Conservation (phyloP, 2,888 invertebrate species). For the Hyles lineata region DNA sequence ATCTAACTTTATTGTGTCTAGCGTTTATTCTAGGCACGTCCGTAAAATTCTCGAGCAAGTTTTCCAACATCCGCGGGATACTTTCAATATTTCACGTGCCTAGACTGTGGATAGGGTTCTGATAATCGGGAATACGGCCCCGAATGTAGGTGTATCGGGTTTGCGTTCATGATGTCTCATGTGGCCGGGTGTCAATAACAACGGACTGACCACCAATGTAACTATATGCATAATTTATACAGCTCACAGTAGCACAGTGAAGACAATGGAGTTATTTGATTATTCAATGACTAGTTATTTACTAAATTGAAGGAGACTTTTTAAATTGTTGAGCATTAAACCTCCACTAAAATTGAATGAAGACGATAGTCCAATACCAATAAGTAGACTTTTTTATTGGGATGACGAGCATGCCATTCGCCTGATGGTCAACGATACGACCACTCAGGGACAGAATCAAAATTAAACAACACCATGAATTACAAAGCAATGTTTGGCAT, state of each 20-base stretch:
- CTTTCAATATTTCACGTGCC: constrained; percentile 10
- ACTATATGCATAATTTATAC: constrained; percentile 4
- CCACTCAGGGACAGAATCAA: too few species aligned
- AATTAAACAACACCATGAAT: too few species aligned
- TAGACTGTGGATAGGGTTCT: neutral
- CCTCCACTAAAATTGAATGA: too few species aligned
- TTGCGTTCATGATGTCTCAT: constrained; percentile 14
- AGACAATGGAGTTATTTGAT: neutral
- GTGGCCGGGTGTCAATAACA: constrained; percentile 17
- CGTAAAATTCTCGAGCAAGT: neutral
- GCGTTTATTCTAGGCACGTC: neutral
- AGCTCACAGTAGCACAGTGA: too few species aligned
- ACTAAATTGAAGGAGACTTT: too few species aligned
- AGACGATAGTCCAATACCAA: too few species aligned
- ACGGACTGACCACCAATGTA: neutral
- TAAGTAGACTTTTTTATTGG: too few species aligned
- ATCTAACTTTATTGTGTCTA: neutral
- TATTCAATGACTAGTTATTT: neutral
- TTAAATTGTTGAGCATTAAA: too few species aligned
- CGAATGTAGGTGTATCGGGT: neutral
- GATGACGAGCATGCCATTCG: too few species aligned
- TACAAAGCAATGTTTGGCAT: too few species aligned
- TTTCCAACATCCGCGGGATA: neutral
- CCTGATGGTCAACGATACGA: too few species aligned
- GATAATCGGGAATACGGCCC: neutral